A percentile compares a stretch with the other conserved stretches of the same genome.
Conservation (phyloP, 2,888 invertebrate species). For the Poecilobothrus nobilitatus region DNA sequence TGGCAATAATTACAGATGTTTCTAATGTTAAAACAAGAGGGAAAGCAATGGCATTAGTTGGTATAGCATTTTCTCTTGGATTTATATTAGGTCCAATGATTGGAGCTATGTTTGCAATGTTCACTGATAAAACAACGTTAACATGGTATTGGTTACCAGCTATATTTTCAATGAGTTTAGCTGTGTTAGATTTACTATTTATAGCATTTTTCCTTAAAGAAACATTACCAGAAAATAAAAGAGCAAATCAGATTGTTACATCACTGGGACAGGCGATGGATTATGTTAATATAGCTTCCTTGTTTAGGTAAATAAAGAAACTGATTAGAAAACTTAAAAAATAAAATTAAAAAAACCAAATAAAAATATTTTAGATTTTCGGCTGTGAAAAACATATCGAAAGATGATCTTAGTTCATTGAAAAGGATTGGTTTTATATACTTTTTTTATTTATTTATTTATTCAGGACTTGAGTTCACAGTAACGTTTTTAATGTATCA, state of each 20-base stretch:
- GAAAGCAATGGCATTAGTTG: conserved; percentile 95
- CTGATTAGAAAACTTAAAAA: conserved; percentile 34
- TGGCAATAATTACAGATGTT: conserved; percentile 91
- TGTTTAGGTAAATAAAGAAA: conserved; percentile 42
- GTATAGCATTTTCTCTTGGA: conserved; percentile 95
- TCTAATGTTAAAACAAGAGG: conserved; percentile 76
- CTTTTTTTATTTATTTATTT: conserved; percentile 87
- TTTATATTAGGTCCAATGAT: conserved; percentile 93
- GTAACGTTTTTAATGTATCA: conserved; percentile 93
- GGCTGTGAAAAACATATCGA: conserved; percentile 57
- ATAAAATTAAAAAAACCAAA: conserved; percentile 44
- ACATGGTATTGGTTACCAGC: conserved; percentile 79
- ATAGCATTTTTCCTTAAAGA: conserved; percentile 69
- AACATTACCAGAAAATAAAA: conserved; percentile 65
- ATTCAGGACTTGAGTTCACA: conserved; percentile 95
- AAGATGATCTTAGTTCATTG: conserved; percentile 55
- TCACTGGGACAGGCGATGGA: conserved; percentile 57
- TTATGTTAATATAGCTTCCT: conserved; percentile 56
- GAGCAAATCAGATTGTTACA: conserved; percentile 58
- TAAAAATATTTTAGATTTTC: conserved; percentile 54
- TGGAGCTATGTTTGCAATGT: conserved; percentile 77
- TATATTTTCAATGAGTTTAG: conserved; percentile 62
- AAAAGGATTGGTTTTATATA: conserved; percentile 65
- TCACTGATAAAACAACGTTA: conserved; percentile 53
- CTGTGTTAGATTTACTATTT: conserved; percentile 68